Evolutionary conservation across 2,113 vertebrate genomes (phyloP).

Genomic region (Actenoides hombroni): DNA sequence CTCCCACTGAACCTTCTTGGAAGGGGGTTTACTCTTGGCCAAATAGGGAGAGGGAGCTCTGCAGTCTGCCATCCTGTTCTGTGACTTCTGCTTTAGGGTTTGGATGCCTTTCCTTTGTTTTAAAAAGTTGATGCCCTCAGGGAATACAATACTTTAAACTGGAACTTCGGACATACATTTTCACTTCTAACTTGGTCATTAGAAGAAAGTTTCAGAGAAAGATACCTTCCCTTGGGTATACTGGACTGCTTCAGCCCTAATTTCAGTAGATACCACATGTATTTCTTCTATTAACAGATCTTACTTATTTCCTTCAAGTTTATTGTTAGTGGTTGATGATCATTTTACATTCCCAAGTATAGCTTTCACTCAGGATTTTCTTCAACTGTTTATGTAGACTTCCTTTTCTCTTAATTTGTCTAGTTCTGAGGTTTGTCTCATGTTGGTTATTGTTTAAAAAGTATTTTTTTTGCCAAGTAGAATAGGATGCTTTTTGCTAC

Average conservation of each 20-base stretch:
- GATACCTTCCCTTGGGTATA: neutral
- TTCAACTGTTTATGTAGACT: neutral
- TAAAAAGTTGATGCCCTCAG: neutral
- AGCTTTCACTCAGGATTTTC: neutral
- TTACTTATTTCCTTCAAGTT: neutral
- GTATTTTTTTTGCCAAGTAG: neutral
- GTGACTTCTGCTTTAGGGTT: neutral
- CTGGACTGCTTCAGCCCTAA: neutral
- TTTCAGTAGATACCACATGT: neutral
- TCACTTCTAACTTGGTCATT: conserved; percentile 11
- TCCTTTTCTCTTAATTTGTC: neutral
- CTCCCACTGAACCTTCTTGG: conserved; percentile 35
- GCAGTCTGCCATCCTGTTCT: neutral
- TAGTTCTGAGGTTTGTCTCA: neutral
- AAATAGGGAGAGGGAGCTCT: neutral
- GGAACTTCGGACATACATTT: neutral
- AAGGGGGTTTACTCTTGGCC: neutral
- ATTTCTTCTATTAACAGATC: neutral
- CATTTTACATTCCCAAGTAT: neutral
- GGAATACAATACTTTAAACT: neutral
- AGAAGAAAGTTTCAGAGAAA: neutral
- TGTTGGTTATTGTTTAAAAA: neutral
- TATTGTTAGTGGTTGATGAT: neutral
- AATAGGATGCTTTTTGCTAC: neutral
- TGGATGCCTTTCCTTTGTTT: neutral